Conservation (phyloP, 2,888 invertebrate genomes). For the Dolomedes plantarius region DNA sequence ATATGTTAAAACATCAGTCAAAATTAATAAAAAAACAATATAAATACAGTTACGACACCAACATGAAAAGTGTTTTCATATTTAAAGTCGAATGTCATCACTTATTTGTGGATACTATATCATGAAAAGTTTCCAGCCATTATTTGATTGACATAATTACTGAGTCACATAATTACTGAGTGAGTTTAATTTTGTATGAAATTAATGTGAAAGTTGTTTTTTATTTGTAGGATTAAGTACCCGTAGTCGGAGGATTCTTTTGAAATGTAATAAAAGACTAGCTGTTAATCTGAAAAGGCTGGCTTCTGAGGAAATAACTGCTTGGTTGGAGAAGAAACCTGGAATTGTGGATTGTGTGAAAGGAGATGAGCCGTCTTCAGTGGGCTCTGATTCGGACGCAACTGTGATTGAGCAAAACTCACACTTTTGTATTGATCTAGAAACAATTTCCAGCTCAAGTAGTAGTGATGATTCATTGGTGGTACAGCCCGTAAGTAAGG, state of each 20-base stretch:
- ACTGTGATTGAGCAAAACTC: not conserved
- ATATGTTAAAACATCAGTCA: too few relatives aligned
- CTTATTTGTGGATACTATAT: too few relatives aligned
- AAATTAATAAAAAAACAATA: too few relatives aligned
- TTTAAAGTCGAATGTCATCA: too few relatives aligned
- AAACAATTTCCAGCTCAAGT: not conserved
- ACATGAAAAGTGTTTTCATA: too few relatives aligned
- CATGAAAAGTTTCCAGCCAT: too few relatives aligned
- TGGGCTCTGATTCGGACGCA: not conserved
- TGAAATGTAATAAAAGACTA: not conserved
- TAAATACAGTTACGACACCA: too few relatives aligned
- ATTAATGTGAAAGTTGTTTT: too few relatives aligned
- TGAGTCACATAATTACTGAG: too few relatives aligned
- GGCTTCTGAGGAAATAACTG: constrained; percentile 25
- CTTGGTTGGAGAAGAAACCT: not conserved
- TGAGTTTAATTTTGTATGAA: too few relatives aligned
- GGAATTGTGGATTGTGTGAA: not conserved
- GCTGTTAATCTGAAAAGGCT: not conserved
- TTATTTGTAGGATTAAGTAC: constrained; percentile 28
- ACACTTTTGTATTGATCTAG: not conserved
- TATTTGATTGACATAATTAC: too few relatives aligned
- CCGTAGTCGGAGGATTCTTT: constrained; percentile 23
- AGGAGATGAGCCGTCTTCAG: not conserved
- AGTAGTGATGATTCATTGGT: not conserved
- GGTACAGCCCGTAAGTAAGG: too few relatives aligned